phyloP scores from a whole-genome alignment of 1,140 invertebrate genomes.

The Lordiphosa stackelbergi region DNA sequence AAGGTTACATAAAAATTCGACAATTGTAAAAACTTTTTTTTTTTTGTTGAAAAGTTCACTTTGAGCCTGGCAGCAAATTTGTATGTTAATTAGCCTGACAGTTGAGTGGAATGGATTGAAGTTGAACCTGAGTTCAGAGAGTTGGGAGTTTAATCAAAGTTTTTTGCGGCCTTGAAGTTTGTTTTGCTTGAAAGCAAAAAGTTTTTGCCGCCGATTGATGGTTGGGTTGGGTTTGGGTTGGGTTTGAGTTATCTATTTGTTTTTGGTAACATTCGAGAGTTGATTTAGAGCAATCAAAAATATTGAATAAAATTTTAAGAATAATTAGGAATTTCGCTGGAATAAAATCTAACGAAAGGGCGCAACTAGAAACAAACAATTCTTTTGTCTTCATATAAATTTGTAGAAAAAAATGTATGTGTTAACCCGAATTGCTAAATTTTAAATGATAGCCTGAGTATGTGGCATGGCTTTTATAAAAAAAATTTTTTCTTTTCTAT shows the following conservation, averaged over 20 bases:
- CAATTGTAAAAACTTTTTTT: too few species aligned
- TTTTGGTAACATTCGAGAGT: too few species aligned
- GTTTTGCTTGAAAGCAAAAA: slow-evolving; percentile 23
- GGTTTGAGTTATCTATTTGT: too few species aligned
- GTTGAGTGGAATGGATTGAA: slow-evolving; percentile 11
- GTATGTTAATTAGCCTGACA: slow-evolving; percentile 45
- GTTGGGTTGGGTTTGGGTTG: slow-evolving; percentile 11
- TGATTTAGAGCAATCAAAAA: too few species aligned
- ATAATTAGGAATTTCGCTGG: not conserved
- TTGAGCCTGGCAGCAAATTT: slow-evolving; percentile 23
- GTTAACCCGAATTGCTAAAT: too few species aligned
- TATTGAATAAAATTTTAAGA: not conserved
- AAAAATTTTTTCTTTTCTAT: too few species aligned
- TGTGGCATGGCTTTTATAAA: too few species aligned
- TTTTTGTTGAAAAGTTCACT: not conserved
- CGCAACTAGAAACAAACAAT: too few species aligned
- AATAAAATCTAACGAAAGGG: too few species aligned
- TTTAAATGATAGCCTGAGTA: too few species aligned
- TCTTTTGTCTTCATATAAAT: too few species aligned
- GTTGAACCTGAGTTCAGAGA: not conserved
- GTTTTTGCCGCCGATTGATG: slow-evolving; percentile 33
- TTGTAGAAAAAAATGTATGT: too few species aligned
- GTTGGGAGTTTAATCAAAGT: slow-evolving; percentile 34
- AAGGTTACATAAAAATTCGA: slow-evolving; percentile 26
- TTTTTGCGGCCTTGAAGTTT: slow-evolving; percentile 25